Conservation (phyloP, 2,797 vertebrate genomes). For the Sparidentex hasta region DNA sequence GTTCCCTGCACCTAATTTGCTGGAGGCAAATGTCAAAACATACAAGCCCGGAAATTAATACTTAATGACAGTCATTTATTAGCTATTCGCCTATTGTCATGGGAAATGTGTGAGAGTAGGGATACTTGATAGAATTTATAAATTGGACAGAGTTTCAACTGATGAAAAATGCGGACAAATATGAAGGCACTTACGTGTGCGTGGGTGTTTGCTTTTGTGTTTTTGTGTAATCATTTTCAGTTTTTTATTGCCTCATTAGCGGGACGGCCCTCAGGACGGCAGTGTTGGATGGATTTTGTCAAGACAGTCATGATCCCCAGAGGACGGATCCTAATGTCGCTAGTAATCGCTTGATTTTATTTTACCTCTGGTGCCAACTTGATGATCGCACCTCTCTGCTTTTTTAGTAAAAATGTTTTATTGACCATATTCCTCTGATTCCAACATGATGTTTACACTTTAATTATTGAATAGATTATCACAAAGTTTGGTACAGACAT, state of each 20-base stretch:
- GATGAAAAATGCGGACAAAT: constrained; percentile 6
- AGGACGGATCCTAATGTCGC: too few species aligned
- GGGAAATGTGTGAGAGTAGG: constrained; percentile 31
- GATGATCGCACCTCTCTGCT: too few species aligned
- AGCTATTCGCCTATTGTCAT: constrained; percentile 41
- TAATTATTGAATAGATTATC: not conserved
- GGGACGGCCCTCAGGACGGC: too few species aligned
- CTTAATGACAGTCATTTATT: constrained; percentile 70
- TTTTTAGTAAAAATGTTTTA: too few species aligned
- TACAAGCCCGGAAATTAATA: constrained; percentile 64
- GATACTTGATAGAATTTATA: constrained; percentile 27
- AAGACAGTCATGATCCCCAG: too few species aligned
- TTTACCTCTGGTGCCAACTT: too few species aligned
- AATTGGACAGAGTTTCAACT: constrained; percentile 35
- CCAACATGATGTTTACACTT: not conserved
- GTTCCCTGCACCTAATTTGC: constrained; percentile 49
- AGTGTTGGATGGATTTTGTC: too few species aligned
- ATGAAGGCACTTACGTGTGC: not conserved
- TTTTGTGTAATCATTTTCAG: constrained; percentile 8
- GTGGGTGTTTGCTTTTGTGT: constrained; percentile 8
- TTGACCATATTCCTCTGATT: not conserved
- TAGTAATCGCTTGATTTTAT: too few species aligned
- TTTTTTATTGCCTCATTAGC: not conserved
- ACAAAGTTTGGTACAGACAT: not conserved
- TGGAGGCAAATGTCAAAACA: constrained; percentile 61